phyloP scores from a whole-genome alignment of 2,113 vertebrate species.

The Oxygymnocypris stewartii region DNA sequence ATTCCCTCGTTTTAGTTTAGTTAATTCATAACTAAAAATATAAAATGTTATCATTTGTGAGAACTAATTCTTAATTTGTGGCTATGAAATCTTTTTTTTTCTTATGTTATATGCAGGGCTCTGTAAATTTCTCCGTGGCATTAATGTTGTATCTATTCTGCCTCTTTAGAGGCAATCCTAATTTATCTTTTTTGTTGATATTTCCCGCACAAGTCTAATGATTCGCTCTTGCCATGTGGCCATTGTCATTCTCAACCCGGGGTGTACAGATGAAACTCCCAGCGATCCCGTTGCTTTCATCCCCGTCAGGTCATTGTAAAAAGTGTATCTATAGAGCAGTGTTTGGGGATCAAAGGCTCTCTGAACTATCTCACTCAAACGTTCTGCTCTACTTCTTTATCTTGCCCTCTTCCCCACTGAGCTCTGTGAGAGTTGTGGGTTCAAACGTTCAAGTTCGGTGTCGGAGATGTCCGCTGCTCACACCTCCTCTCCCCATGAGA shows the following conservation, averaged over 20 bases:
- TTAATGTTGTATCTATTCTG: neutral
- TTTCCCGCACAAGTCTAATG: conserved; percentile 2
- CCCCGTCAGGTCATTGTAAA: conserved; percentile 24
- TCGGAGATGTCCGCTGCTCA: conserved; percentile 75
- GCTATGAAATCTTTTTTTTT: neutral
- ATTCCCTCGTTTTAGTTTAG: neutral
- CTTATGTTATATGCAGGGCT: neutral
- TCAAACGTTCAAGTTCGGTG: conserved; percentile 77
- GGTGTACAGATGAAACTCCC: conserved; percentile 22
- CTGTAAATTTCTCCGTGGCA: neutral
- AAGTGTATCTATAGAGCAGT: conserved; percentile 39
- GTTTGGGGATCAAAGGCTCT: conserved; percentile 50
- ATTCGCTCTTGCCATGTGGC: conserved; percentile 18
- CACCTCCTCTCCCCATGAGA: conserved; percentile 75
- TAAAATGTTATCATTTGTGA: neutral
- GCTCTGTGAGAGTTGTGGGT: conserved; percentile 60
- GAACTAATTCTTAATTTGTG: neutral
- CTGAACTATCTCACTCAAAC: conserved; percentile 51
- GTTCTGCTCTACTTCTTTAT: conserved; percentile 43
- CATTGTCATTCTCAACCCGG: conserved; percentile 25
- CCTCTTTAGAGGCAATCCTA: neutral
- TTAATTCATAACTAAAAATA: neutral
- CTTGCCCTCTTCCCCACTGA: conserved; percentile 41
- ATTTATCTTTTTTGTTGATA: neutral
- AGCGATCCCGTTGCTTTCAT: conserved; percentile 13